Evolutionary conservation across 1,140 invertebrate genomes (phyloP).

Genomic region (Bathynomus jamesi): DNA sequence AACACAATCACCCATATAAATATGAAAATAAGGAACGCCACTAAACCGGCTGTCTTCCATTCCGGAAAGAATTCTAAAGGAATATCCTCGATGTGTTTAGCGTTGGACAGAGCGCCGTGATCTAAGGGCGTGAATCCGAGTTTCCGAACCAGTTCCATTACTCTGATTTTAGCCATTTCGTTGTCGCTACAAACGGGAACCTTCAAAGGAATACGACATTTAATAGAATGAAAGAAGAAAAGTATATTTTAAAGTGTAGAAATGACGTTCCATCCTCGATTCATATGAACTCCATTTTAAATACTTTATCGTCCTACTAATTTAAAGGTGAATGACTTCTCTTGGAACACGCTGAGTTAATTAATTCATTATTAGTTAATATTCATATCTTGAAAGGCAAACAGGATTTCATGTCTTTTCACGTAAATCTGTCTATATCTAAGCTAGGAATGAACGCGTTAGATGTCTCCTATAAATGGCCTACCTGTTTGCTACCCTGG

Average conservation of each 20-base stretch:
- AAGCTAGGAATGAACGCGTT: no score
- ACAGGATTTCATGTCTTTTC: no score
- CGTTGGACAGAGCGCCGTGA: conserved; percentile 18
- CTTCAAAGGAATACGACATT: background rate
- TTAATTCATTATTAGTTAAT: no score
- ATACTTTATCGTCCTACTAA: no score
- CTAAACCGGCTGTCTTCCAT: conserved; percentile 22
- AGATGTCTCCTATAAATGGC: no score
- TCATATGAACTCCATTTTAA: background rate
- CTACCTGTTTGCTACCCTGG: background rate
- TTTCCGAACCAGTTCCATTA: conserved; percentile 40
- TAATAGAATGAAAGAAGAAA: background rate
- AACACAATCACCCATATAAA: background rate
- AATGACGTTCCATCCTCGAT: background rate
- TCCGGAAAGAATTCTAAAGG: conserved; percentile 28
- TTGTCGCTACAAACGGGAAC: background rate
- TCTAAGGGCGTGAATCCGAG: background rate
- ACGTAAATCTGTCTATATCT: no score
- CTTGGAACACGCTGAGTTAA: no score
- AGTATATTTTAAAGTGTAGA: background rate
- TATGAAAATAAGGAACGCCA: background rate
- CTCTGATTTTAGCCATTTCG: background rate
- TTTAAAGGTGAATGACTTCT: no score
- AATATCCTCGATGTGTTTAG: conserved; percentile 33
- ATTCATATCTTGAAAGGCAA: no score